Conservation (phyloP, 1,140 invertebrate species). For the Aplysia californica region DNA sequence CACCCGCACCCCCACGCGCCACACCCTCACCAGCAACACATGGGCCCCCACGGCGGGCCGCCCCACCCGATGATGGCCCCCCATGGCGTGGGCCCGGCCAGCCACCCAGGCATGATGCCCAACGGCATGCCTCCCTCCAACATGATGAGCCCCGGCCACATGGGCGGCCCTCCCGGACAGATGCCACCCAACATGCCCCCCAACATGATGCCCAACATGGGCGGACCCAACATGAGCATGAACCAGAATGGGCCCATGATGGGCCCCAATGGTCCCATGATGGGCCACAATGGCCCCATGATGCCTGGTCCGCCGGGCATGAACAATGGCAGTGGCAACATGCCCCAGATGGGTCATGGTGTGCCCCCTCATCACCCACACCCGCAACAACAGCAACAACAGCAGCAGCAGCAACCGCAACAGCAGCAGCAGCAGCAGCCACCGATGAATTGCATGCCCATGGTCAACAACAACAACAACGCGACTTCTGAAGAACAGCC, state of each 20-base stretch:
- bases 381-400: too few species aligned
- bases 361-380: too few species aligned
- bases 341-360: constrained; percentile 27
- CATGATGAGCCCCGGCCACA: constrained; percentile 24
- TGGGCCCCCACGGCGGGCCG: constrained; percentile 22
- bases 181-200: constrained; percentile 21
- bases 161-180: constrained; percentile 9
- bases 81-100: constrained; percentile 16
- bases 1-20: constrained; percentile 31
- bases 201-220: constrained; percentile 23
- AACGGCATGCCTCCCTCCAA: constrained; percentile 19
- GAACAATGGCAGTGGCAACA: constrained; percentile 11
- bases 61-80: constrained; percentile 26
- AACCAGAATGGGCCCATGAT: constrained; percentile 25
- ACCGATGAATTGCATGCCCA: neutral
- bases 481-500: constrained; percentile 61
- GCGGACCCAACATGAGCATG: constrained; percentile 22
- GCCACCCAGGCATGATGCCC: constrained; percentile 31
- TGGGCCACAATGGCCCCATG: constrained; percentile 19
- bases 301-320: constrained; percentile 23
- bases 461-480: constrained; percentile 69
- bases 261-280: constrained; percentile 5
- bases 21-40: constrained; percentile 22
- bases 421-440: constrained; percentile 24
- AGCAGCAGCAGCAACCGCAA: constrained; percentile 21